phyloP scores from a whole-genome alignment of 1,140 invertebrate species.

The Arctopsyche grandis region DNA sequence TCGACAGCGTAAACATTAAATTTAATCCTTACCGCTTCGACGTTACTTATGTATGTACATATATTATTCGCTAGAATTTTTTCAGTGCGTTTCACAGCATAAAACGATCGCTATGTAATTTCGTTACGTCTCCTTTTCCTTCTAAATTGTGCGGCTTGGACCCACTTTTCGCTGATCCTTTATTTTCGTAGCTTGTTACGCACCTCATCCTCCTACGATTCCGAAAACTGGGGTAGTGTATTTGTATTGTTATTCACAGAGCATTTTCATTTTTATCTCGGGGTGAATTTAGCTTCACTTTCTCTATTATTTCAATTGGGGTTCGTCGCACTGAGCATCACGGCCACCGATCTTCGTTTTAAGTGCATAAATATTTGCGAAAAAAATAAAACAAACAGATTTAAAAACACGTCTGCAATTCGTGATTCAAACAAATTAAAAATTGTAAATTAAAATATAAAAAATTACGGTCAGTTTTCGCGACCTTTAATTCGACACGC shows the following conservation, averaged over 20 bases:
- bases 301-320: slow-evolving; percentile 41
- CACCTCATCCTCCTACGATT: neutral
- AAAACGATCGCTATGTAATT: neutral
- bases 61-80: too few species aligned
- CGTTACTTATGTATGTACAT: too few species aligned
- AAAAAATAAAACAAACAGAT: too few species aligned
- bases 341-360: too few species aligned
- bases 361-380: neutral
- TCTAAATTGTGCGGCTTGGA: neutral
- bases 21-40: too few species aligned
- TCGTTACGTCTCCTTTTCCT: neutral
- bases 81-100: neutral
- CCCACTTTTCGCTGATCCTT: slow-evolving; percentile 22
- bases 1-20: too few species aligned
- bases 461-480: too few species aligned
- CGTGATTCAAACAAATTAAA: too few species aligned
- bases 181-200: slow-evolving; percentile 23
- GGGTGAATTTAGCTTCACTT: slow-evolving; percentile 20
- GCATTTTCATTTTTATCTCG: slow-evolving; percentile 39
- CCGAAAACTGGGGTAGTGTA: neutral
- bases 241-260: slow-evolving; percentile 35
- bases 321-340: slow-evolving; percentile 13
- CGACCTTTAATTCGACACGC: too few species aligned
- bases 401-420: too few species aligned
- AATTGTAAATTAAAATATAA: too few species aligned